phyloP scores from a whole-genome alignment of 2,888 invertebrate genomes.

The Papilio gigon region DNA sequence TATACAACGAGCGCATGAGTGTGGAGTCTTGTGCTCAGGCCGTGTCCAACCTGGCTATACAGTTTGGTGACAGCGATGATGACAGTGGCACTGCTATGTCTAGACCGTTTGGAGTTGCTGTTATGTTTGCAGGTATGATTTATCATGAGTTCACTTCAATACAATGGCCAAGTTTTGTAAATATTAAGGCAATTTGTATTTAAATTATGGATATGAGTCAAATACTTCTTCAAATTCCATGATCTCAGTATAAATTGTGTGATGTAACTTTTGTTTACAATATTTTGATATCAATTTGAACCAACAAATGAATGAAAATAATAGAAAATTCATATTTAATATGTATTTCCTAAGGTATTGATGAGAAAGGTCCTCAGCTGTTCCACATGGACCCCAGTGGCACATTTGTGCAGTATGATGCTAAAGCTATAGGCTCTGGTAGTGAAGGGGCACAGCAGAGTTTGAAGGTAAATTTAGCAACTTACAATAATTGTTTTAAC shows the following conservation, averaged over 20 bases:
- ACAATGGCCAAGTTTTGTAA: too few species aligned
- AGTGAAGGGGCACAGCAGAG: slow-evolving; percentile 99
- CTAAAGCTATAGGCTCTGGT: slow-evolving; percentile 99
- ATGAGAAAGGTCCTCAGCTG: slow-evolving; percentile 96
- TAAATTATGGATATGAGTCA: too few species aligned
- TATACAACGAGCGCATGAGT: slow-evolving; percentile 97
- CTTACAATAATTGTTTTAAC: too few species aligned
- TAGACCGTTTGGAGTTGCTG: slow-evolving; percentile 99
- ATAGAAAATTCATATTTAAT: too few species aligned
- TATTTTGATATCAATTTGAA: too few species aligned
- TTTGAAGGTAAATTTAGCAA: slow-evolving; percentile 80
- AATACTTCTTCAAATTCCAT: too few species aligned
- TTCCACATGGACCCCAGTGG: slow-evolving; percentile 99
- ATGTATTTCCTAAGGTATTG: slow-evolving; percentile 82
- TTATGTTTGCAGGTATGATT: slow-evolving; percentile 92
- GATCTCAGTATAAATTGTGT: too few species aligned
- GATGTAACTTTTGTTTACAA: too few species aligned
- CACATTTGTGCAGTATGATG: slow-evolving; percentile 98
- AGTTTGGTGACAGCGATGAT: slow-evolving; percentile 99
- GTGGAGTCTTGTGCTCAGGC: slow-evolving; percentile 99
- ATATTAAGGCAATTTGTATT: too few species aligned
- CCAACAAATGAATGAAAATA: too few species aligned
- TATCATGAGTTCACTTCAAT: not conserved
- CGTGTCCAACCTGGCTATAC: slow-evolving; percentile 99
- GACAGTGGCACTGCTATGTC: slow-evolving; percentile 97